A percentile compares a stretch with the other conserved stretches of the same genome.
phyloP scores from a whole-genome alignment of 2,797 vertebrate species.

The Gallinago stenura region DNA sequence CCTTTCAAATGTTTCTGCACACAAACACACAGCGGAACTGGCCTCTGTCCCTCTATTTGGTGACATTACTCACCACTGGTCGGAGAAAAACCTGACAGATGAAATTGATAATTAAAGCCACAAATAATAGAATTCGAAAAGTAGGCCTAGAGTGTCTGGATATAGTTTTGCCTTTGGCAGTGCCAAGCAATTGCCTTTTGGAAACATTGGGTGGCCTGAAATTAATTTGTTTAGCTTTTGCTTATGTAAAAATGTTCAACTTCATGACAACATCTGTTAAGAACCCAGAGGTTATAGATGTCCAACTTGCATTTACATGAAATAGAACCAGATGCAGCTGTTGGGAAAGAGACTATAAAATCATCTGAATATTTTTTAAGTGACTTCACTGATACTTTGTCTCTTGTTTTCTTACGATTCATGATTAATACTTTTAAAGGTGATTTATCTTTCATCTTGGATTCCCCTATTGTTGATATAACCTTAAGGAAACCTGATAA shows the following conservation, averaged over 20 bases:
- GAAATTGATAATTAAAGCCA: constrained; percentile 7
- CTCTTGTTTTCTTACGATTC: neutral
- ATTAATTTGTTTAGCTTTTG: neutral
- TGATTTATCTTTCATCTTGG: constrained; percentile 53
- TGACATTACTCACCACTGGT: neutral
- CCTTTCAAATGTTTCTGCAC: neutral
- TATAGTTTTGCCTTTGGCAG: neutral
- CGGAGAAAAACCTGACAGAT: constrained; percentile 10
- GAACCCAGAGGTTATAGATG: constrained; percentile 3
- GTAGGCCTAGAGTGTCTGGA: neutral
- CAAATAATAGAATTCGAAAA: neutral
- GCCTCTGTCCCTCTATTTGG: neutral
- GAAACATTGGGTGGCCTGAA: constrained; percentile 22
- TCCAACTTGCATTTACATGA: neutral
- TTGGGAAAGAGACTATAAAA: constrained; percentile 19
- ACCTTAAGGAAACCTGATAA: neutral
- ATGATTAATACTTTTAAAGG: constrained; percentile 40
- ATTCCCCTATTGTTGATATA: neutral
- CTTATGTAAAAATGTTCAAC: constrained; percentile 46
- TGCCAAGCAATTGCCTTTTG: constrained; percentile 12
- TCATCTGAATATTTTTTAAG: constrained; percentile 33
- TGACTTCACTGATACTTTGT: constrained; percentile 46
- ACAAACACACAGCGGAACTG: neutral
- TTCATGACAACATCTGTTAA: constrained; percentile 10
- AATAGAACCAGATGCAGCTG: constrained; percentile 45